phyloP scores from a whole-genome alignment of 2,797 vertebrate genomes.

The Aeoliscus strigatus region DNA sequence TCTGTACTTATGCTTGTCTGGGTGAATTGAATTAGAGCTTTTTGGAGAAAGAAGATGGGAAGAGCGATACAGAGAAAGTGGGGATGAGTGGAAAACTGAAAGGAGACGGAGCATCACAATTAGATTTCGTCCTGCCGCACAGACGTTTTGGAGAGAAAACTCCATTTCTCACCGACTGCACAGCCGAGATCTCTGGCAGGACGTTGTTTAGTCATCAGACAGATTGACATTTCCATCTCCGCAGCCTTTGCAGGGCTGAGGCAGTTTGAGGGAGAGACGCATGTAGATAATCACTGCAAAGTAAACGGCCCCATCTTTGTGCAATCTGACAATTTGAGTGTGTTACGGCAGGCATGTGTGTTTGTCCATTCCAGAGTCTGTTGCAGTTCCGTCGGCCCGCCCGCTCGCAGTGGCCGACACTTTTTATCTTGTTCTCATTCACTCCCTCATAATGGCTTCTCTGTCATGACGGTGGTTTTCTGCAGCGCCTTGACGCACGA shows the following conservation, averaged over 20 bases:
- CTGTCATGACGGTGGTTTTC: constrained; percentile 62
- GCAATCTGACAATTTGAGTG: constrained; percentile 46
- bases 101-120: constrained; percentile 1
- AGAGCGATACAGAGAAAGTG: constrained; percentile 13
- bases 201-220: constrained; percentile 39
- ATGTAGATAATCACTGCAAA: constrained; percentile 41
- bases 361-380: constrained; percentile 16
- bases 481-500: constrained; percentile 49
- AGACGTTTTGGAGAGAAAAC: constrained; percentile 16
- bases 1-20: constrained; percentile 53
- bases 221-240: constrained; percentile 55
- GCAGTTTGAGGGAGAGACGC: constrained; percentile 24
- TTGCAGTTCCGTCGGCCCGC: constrained; percentile 28
- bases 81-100: constrained; percentile 8
- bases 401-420: constrained; percentile 34
- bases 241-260: constrained; percentile 27
- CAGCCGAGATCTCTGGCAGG: constrained; percentile 19
- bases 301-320: constrained; percentile 33
- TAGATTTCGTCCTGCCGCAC: constrained; percentile 5
- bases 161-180: constrained; percentile 13
- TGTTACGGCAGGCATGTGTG: constrained; percentile 11
- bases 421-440: constrained; percentile 47
- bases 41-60: constrained; percentile 8
- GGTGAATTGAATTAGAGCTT: constrained; percentile 35
- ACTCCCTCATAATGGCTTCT: constrained; percentile 53